Evolutionary conservation across 2,888 invertebrate species (phyloP), one percentile per base, ranked within the genome.

Genomic region (Plagiodera versicolora): DNA sequence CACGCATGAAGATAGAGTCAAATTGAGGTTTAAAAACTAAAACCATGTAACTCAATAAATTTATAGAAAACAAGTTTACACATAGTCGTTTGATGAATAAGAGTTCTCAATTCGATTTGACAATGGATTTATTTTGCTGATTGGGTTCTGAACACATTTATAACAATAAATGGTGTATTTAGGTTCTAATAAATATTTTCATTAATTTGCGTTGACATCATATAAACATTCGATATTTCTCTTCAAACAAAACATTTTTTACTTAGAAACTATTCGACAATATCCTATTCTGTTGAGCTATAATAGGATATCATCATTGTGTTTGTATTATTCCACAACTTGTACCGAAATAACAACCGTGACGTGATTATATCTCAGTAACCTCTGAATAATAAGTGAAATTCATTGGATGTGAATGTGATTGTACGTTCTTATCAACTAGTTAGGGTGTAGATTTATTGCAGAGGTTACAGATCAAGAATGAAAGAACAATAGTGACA

Each of bases 131-230:
- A 78, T 76, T 75, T 78, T 79, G 77, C 78, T 80, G 80, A 80
- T 80, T 80, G 80, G 79, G 78, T 79, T 78, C 75, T 80, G 80
- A 80, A 81, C 80, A 81, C 80, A 79, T 79, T 78, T 76, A 39
- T 72, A 76, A 79, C 79, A 78, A 79, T 79, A 76, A 77, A 77
- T 77, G 79, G 77, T 75, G 75, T 75, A 72, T 77, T 76, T 77
- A 79, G 78, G 77, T 78, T 78, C 78, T 79, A 78, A 71, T 75
- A 72, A 74, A 77, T 77, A 77, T 73, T 75, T 75, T 16, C n/a
- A 32, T 5, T 24, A 14, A 28, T 44, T 52, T 46, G 10, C 5
- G 2, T 32, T 11, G 11, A 28, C 5, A 9, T 32, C 8, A 9
- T 32, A 32, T 32, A 32, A 32, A 32, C 2, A 32, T 32, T 4